Conservation (phyloP, 2,888 invertebrate genomes). For the Synanthedon tipuliformis region DNA sequence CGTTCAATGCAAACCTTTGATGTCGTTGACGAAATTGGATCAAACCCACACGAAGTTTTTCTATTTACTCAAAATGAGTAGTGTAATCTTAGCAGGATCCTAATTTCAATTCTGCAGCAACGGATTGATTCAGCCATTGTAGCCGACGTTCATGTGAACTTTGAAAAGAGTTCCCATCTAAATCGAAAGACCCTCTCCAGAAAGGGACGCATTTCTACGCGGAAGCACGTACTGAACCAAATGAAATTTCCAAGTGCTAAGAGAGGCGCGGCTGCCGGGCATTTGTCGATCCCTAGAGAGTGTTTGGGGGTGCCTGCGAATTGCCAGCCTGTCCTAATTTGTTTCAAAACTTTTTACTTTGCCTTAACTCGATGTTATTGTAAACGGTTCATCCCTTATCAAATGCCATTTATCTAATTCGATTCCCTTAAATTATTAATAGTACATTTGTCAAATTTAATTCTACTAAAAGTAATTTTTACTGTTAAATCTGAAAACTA, state of each 20-base stretch:
- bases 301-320: constrained; percentile 24
- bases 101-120: constrained; percentile 57
- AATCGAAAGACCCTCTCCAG: constrained; percentile 31
- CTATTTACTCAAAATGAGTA: constrained; percentile 32
- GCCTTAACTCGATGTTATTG: constrained; percentile 15
- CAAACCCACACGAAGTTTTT: constrained; percentile 31
- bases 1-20: constrained; percentile 7
- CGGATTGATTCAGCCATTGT: constrained; percentile 35
- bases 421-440: neutral
- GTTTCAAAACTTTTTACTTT: constrained; percentile 28
- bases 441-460: too few species aligned
- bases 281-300: constrained; percentile 24
- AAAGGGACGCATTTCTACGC: constrained; percentile 47
- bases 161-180: constrained; percentile 38
- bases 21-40: constrained; percentile 36
- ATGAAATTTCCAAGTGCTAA: constrained; percentile 58
- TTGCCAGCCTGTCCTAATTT: constrained; percentile 22
- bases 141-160: constrained; percentile 32
- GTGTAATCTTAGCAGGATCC: constrained; percentile 31
- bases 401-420: neutral
- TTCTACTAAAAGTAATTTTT: too few species aligned
- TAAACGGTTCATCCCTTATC: constrained; percentile 13
- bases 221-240: constrained; percentile 56
- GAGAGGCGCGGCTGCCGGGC: constrained; percentile 27
- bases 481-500: too few species aligned